Evolutionary conservation across 2,797 vertebrate genomes (phyloP).

Genomic region (Dallia pectoralis): DNA sequence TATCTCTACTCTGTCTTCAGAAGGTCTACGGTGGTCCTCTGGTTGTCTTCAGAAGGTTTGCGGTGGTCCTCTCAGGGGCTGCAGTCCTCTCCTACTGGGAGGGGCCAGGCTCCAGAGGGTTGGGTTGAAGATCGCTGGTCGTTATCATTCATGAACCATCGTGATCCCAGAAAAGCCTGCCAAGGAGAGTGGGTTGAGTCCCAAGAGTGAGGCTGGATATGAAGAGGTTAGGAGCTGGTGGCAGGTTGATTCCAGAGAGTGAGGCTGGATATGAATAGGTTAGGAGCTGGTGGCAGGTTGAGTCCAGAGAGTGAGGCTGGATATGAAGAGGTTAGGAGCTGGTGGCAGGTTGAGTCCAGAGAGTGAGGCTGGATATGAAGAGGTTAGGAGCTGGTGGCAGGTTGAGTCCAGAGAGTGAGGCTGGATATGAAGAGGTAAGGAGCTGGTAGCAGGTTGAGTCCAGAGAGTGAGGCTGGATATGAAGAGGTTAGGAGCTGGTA

Average conservation of each 20-base stretch:
- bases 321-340: constrained; percentile 28
- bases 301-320: no score
- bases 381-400: constrained; percentile 41
- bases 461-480: neutral
- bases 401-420: no score
- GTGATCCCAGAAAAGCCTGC: constrained; percentile 69
- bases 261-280: no score
- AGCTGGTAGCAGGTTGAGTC: constrained; percentile 33
- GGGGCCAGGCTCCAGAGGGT: constrained; percentile 63
- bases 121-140: constrained; percentile 66
- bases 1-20: no score
- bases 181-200: constrained; percentile 43
- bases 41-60: no score
- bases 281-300: no score
- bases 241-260: no score
- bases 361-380: neutral
- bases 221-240: no score
- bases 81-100: constrained; percentile 25
- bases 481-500: constrained; percentile 28
- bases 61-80: constrained; percentile 46
- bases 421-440: constrained; percentile 14
- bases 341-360: constrained; percentile 22
- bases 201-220: neutral
- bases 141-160: constrained; percentile 65
- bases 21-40: neutral